These are phyloP conservation scores for Spilogale gracilis DNA, from an alignment of 2,113 vertebrate species.

Conservation along the genomic window DNA sequence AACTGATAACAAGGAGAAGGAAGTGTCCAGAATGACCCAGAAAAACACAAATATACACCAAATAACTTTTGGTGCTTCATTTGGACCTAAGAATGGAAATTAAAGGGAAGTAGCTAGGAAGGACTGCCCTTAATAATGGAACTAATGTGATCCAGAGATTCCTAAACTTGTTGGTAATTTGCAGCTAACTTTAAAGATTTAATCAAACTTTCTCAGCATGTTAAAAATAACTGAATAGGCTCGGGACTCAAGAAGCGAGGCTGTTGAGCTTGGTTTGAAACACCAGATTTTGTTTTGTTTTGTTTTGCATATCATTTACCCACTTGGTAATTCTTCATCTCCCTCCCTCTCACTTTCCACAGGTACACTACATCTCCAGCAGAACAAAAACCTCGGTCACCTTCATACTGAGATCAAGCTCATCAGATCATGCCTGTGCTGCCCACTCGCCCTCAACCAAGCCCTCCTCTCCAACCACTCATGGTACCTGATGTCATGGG, in stretches of 20 bases:
- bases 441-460: not conserved
- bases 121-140: not conserved
- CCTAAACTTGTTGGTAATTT: constrained; percentile 11
- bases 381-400: not conserved
- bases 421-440: constrained; percentile 24
- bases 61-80: not conserved
- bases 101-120: constrained; percentile 27
- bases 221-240: not conserved
- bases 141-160: not conserved
- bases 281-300: not conserved
- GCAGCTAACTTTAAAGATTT: constrained; percentile 3
- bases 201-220: not conserved
- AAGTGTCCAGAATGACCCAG: not conserved
- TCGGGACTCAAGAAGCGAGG: not conserved
- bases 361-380: not conserved
- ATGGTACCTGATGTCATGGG: constrained; percentile 97
- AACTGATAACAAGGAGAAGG: not conserved
- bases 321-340: not conserved
- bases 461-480: constrained; percentile 1
- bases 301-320: not conserved
- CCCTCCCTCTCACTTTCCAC: not conserved
- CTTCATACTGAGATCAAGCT: not conserved
- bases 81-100: constrained; percentile 7
- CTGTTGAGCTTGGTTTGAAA: constrained; percentile 7
- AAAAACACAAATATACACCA: not conserved